Conservation (phyloP, 2,113 vertebrate genomes). For the Alexandromys fortis region DNA sequence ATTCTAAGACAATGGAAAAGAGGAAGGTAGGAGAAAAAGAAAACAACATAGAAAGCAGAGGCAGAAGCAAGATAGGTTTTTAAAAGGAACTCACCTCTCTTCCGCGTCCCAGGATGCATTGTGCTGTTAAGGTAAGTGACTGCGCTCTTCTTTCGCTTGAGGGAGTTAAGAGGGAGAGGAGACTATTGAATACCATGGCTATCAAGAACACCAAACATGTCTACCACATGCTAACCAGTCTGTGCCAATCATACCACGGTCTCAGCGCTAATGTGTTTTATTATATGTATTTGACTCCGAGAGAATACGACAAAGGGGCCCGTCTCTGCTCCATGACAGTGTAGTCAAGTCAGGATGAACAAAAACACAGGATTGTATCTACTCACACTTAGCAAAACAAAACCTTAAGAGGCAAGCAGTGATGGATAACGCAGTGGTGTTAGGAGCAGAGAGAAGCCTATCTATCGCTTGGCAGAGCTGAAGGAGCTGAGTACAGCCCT, state of each 20-base stretch:
- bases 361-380: conserved; percentile 28
- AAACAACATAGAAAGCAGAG: conserved; percentile 70
- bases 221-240: neutral
- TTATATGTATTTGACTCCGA: conserved; percentile 35
- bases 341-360: neutral
- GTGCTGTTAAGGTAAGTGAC: conserved; percentile 99
- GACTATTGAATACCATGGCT: conserved; percentile 32
- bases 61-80: conserved; percentile 49
- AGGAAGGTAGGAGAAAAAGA: neutral
- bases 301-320: conserved; percentile 44
- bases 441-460: neutral
- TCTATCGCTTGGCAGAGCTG: neutral
- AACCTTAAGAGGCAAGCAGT: neutral
- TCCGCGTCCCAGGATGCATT: conserved; percentile 96
- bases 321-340: conserved; percentile 46
- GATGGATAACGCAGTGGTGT: conserved; percentile 8
- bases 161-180: conserved; percentile 66
- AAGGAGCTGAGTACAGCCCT: neutral
- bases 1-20: conserved; percentile 33
- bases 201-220: neutral
- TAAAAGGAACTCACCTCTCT: conserved; percentile 92
- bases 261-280: conserved; percentile 18
- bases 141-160: conserved; percentile 97
- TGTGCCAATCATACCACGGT: neutral
- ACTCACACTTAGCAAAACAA: conserved; percentile 6